Percentiles rank a stretch among this genome's conserved stretches.
phyloP scores from a whole-genome alignment of 2,797 vertebrate species.

The Borostomias antarcticus region DNA sequence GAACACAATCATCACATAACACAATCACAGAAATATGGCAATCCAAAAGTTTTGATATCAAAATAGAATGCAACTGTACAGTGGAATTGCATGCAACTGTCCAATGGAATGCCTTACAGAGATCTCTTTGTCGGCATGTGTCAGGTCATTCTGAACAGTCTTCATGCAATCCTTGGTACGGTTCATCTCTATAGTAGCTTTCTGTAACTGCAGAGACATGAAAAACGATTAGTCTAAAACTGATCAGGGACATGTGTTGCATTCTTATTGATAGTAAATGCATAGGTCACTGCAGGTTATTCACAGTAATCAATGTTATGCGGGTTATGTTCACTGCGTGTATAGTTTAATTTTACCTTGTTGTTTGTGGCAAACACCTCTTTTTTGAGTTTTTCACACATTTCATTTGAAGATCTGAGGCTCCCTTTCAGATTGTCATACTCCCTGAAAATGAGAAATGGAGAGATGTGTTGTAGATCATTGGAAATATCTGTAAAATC shows the following conservation, averaged over 20 bases:
- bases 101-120: conserved; percentile 67
- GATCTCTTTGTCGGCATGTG: conserved; percentile 89
- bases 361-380: conserved; percentile 85
- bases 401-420: conserved; percentile 84
- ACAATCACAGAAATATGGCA: neutral
- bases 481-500: neutral
- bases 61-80: neutral
- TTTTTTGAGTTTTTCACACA: conserved; percentile 89
- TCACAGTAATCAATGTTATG: neutral
- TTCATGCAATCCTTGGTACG: conserved; percentile 82
- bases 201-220: conserved; percentile 79
- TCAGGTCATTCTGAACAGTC: conserved; percentile 87
- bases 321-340: neutral
- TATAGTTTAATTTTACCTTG: conserved; percentile 82
- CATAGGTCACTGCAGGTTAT: too few relatives aligned
- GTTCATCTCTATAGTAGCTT: conserved; percentile 74
- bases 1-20: conserved; percentile 1
- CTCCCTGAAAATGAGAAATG: conserved; percentile 74
- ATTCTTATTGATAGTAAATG: neutral
- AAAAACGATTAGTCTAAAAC: neutral
- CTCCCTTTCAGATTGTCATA: conserved; percentile 92
- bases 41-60: neutral
- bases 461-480: neutral
- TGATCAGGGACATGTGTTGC: neutral
- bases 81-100: neutral